A percentile compares a stretch with the other conserved stretches of the same genome.
Evolutionary conservation across 2,888 invertebrate species (phyloP).

Genomic region (Rotaria magnacalcarata): DNA sequence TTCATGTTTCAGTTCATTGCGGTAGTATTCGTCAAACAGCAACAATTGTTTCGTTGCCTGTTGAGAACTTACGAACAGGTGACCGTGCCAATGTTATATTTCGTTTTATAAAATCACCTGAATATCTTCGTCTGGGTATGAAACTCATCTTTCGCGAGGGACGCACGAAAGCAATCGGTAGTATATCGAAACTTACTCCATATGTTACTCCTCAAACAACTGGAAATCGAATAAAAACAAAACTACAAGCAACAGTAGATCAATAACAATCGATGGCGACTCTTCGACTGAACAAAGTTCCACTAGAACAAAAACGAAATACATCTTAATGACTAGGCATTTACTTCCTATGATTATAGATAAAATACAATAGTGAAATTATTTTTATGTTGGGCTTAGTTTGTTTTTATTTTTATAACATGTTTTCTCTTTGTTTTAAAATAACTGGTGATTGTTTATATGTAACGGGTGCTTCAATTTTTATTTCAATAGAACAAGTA

Average conservation of each 20-base stretch:
- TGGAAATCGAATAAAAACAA: not conserved
- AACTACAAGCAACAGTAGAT: not conserved
- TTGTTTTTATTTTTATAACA: too few relatives aligned
- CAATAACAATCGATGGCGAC: not conserved
- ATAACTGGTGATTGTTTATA: too few relatives aligned
- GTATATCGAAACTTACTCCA: not conserved
- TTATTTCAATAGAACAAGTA: too few relatives aligned
- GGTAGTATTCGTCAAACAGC: slow-evolving; percentile 97
- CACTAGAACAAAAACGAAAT: not conserved
- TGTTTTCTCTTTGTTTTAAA: too few relatives aligned
- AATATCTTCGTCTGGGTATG: slow-evolving; percentile 70
- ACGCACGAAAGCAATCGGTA: slow-evolving; percentile 79
- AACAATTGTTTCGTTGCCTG: slow-evolving; percentile 87
- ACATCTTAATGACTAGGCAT: not conserved
- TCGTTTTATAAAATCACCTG: slow-evolving; percentile 96
- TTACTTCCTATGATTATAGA: too few relatives aligned
- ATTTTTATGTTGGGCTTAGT: too few relatives aligned
- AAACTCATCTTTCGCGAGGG: slow-evolving; percentile 78
- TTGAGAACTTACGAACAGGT: slow-evolving; percentile 90
- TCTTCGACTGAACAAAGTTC: not conserved
- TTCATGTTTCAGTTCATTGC: slow-evolving; percentile 73
- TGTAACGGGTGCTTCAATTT: too few relatives aligned
- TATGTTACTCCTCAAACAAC: not conserved
- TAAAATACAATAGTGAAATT: too few relatives aligned
- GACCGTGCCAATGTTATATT: slow-evolving; percentile 94